Evolutionary conservation across 53 echinoderm and acorn worm species (phyloP).

Genomic region (Pentamera pediparva): DNA sequence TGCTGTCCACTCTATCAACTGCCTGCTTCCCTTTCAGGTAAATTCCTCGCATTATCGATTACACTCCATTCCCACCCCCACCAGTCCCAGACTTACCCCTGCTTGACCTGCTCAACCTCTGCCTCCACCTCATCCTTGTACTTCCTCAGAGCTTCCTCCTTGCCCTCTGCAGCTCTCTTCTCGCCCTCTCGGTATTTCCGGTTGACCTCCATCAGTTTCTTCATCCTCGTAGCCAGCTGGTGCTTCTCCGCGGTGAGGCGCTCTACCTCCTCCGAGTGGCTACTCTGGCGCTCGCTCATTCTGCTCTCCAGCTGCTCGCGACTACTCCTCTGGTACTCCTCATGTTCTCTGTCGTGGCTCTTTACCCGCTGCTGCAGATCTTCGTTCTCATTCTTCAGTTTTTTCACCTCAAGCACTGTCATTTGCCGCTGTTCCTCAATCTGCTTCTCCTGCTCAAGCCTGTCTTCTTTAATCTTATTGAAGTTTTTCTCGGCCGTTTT

Average conservation of each 20-base stretch:
- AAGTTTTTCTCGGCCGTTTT: too few relatives aligned
- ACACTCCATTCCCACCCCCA: too few relatives aligned
- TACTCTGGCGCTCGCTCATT: not conserved
- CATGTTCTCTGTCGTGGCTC: not conserved
- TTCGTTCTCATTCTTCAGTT: too few relatives aligned
- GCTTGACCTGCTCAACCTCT: conserved; percentile 10
- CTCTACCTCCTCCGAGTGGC: not conserved
- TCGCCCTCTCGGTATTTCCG: conserved; percentile 23
- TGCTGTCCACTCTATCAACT: too few relatives aligned
- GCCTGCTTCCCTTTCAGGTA: too few relatives aligned
- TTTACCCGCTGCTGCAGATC: not conserved
- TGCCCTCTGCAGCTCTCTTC: conserved; percentile 8
- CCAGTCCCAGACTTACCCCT: not conserved
- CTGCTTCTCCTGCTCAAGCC: not conserved
- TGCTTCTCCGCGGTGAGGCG: not conserved
- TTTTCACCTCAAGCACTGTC: too few relatives aligned
- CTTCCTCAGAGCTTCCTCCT: conserved; percentile 9
- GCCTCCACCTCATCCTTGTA: conserved; percentile 16
- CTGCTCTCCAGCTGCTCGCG: too few relatives aligned
- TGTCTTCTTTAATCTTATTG: too few relatives aligned
- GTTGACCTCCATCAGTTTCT: conserved; percentile 36
- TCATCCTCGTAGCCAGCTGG: conserved; percentile 19
- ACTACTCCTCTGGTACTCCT: too few relatives aligned
- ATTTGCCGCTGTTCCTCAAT: not conserved
- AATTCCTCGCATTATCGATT: too few relatives aligned